phyloP scores from a whole-genome alignment of 2,797 vertebrate species.

The Pangasius larnaudii region DNA sequence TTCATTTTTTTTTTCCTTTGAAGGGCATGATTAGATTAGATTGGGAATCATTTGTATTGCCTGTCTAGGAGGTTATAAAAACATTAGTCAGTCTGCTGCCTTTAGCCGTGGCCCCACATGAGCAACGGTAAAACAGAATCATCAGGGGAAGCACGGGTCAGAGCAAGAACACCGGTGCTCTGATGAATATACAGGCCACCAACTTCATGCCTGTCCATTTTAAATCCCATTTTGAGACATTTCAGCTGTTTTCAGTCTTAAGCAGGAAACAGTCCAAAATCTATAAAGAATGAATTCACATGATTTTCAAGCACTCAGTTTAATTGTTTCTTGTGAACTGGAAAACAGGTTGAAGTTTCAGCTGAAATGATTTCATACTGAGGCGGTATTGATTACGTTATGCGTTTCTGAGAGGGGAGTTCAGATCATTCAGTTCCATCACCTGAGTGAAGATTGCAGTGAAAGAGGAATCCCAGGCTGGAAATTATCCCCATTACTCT shows the following conservation, averaged over 20 bases:
- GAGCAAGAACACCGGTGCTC: slow-evolving; percentile 33
- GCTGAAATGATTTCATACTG: slow-evolving; percentile 33
- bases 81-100: slow-evolving; percentile 86
- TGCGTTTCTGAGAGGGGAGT: slow-evolving; percentile 35
- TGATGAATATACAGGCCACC: slow-evolving; percentile 27
- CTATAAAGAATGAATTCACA: slow-evolving; percentile 26
- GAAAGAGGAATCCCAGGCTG: slow-evolving; percentile 72
- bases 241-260: not conserved
- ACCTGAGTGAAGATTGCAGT: slow-evolving; percentile 72
- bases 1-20: slow-evolving; percentile 73
- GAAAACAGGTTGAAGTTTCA: slow-evolving; percentile 26
- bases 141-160: slow-evolving; percentile 43
- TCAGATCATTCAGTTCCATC: slow-evolving; percentile 46
- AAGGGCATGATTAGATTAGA: slow-evolving; percentile 87
- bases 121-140: slow-evolving; percentile 51
- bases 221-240: slow-evolving; percentile 28
- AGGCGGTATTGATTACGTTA: slow-evolving; percentile 41
- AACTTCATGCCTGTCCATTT: slow-evolving; percentile 28
- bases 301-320: slow-evolving; percentile 32
- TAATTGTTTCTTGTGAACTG: slow-evolving; percentile 45
- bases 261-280: slow-evolving; percentile 10
- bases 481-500: slow-evolving; percentile 83
- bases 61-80: slow-evolving; percentile 84
- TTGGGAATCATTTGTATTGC: slow-evolving; percentile 87
- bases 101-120: slow-evolving; percentile 77